Conservation (phyloP, 2,888 invertebrate species). For the Acronicta leporina region DNA sequence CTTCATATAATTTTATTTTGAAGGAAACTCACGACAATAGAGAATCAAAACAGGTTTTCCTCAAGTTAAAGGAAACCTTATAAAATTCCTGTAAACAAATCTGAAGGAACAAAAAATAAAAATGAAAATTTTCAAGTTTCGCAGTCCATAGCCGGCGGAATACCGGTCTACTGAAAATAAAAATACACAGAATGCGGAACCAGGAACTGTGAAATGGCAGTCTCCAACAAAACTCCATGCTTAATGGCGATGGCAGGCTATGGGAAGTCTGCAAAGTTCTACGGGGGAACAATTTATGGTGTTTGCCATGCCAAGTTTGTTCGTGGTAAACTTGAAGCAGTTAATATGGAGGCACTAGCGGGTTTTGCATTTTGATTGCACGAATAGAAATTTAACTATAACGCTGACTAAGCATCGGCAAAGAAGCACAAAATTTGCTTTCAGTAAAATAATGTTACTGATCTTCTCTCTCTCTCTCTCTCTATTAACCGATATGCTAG, state of each 20-base stretch:
- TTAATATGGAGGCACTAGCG: conserved; percentile 33
- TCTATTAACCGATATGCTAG: too few relatives aligned
- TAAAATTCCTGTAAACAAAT: not conserved
- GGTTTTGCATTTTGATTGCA: conserved; percentile 37
- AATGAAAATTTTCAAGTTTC: conserved; percentile 9
- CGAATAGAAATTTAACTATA: conserved; percentile 18
- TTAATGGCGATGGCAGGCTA: conserved; percentile 57
- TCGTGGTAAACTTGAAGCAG: conserved; percentile 52
- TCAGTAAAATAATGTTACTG: too few relatives aligned
- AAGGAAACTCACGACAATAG: too few relatives aligned
- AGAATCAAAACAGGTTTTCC: too few relatives aligned
- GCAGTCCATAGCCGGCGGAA: conserved; percentile 5
- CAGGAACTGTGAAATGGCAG: conserved; percentile 39
- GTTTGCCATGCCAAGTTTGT: conserved; percentile 65
- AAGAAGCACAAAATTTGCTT: too few relatives aligned
- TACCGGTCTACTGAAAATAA: conserved; percentile 26
- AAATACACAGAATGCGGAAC: conserved; percentile 28
- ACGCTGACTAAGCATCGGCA: not conserved
- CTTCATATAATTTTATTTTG: too few relatives aligned
- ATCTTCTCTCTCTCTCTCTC: too few relatives aligned
- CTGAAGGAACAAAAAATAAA: conserved; percentile 10
- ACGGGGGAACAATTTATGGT: conserved; percentile 64
- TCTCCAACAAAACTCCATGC: conserved; percentile 55
- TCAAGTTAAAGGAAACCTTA: not conserved
- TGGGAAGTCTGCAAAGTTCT: conserved; percentile 73